Conservation (phyloP, 2,797 vertebrate species). For the Dryobates pubescens region DNA sequence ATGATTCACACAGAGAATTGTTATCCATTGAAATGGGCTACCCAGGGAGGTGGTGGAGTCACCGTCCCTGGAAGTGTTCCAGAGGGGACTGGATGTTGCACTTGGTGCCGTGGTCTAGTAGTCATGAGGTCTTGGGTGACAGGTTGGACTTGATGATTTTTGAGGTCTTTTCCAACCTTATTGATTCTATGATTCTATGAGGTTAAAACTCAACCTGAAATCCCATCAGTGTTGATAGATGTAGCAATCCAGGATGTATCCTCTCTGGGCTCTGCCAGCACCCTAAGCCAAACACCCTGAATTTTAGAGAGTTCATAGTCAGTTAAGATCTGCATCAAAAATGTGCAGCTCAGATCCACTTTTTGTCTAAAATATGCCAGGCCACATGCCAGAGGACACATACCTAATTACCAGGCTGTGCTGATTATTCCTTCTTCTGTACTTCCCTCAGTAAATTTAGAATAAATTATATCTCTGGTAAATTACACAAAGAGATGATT, state of each 20-base stretch:
- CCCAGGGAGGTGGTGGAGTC: too few relatives aligned
- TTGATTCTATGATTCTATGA: too few relatives aligned
- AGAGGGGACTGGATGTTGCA: too few relatives aligned
- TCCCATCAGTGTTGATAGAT: too few relatives aligned
- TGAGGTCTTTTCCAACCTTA: too few relatives aligned
- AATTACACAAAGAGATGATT: slow-evolving; percentile 66
- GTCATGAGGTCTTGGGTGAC: too few relatives aligned
- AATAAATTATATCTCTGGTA: slow-evolving; percentile 74
- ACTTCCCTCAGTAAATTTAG: slow-evolving; percentile 73
- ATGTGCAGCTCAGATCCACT: background rate
- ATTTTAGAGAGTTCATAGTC: background rate
- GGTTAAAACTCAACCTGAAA: too few relatives aligned
- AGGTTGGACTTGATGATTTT: too few relatives aligned
- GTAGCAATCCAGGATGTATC: background rate
- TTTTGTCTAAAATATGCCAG: slow-evolving; percentile 36
- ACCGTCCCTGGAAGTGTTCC: too few relatives aligned
- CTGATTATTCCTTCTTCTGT: slow-evolving; percentile 72
- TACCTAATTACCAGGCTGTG: slow-evolving; percentile 68
- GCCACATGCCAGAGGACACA: slow-evolving; percentile 40
- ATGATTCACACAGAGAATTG: too few relatives aligned
- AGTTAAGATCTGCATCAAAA: slow-evolving; percentile 30
- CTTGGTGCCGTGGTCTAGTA: too few relatives aligned
- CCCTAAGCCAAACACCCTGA: background rate
- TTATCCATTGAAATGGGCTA: too few relatives aligned
- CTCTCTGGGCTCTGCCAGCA: background rate